These are phyloP conservation scores for Saguinus imperator DNA, from an alignment of 2,113 vertebrate species.

Conservation along the genomic window DNA sequence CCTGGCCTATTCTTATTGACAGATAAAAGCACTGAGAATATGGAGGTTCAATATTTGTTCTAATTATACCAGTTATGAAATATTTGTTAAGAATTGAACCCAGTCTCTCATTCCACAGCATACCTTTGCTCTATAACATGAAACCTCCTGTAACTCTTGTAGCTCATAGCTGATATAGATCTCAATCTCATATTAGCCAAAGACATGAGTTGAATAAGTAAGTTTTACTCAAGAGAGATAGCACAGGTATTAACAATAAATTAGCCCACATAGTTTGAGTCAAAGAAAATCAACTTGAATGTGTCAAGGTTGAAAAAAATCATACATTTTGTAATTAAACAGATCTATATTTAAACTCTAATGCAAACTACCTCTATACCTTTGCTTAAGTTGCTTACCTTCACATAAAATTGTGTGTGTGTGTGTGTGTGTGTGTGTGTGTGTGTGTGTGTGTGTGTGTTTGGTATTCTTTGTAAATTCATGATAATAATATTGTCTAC, in stretches of 20 bases:
- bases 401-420: neutral
- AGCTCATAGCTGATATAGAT: too few species aligned
- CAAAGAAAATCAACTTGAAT: neutral
- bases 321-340: neutral
- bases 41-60: neutral
- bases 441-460: neutral
- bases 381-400: neutral
- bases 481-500: neutral
- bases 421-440: too few species aligned
- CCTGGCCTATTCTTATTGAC: neutral
- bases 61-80: neutral
- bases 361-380: neutral
- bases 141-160: too few species aligned
- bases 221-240: neutral
- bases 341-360: neutral
- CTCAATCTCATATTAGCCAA: neutral
- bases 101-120: too few species aligned
- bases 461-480: neutral
- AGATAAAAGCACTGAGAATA: neutral
- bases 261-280: neutral
- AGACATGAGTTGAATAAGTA: neutral
- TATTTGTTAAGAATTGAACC: neutral
- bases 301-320: neutral
- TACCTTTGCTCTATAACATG: too few species aligned
- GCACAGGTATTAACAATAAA: neutral